These are phyloP conservation scores for Melanargia galathea DNA, from an alignment of 2,888 invertebrate genomes.

Conservation along the genomic window DNA sequence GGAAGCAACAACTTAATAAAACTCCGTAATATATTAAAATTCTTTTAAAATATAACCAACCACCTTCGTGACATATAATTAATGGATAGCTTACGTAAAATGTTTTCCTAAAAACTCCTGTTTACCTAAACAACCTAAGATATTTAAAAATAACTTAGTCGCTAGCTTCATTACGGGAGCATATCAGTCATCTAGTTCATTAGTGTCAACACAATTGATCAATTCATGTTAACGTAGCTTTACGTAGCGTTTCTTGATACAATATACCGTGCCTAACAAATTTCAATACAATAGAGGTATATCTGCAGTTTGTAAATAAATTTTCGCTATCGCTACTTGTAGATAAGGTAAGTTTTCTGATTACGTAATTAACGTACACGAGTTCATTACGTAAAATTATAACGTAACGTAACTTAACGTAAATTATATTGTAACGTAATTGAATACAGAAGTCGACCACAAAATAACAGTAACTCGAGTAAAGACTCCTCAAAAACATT, in stretches of 20 bases:
- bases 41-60: background rate
- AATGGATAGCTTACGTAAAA: background rate
- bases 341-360: background rate
- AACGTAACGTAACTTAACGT: too few relatives aligned
- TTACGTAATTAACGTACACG: too few relatives aligned
- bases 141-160: constrained; percentile 25
- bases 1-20: too few relatives aligned
- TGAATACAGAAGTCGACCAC: background rate
- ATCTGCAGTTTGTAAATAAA: background rate
- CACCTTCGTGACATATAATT: background rate
- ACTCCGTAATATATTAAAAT: too few relatives aligned
- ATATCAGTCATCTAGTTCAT: constrained; percentile 27
- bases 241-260: constrained; percentile 28
- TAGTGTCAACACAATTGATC: constrained; percentile 39
- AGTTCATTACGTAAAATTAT: too few relatives aligned
- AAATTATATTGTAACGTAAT: background rate
- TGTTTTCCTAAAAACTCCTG: constrained; percentile 1
- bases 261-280: constrained; percentile 11
- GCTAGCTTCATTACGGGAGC: constrained; percentile 29
- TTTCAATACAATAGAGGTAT: background rate
- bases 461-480: background rate
- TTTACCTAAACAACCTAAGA: background rate
- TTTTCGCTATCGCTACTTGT: background rate
- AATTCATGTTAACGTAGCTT: constrained; percentile 36
- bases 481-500: background rate